phyloP scores from a whole-genome alignment of 2,888 invertebrate species.

The Xestia rhomboidea region DNA sequence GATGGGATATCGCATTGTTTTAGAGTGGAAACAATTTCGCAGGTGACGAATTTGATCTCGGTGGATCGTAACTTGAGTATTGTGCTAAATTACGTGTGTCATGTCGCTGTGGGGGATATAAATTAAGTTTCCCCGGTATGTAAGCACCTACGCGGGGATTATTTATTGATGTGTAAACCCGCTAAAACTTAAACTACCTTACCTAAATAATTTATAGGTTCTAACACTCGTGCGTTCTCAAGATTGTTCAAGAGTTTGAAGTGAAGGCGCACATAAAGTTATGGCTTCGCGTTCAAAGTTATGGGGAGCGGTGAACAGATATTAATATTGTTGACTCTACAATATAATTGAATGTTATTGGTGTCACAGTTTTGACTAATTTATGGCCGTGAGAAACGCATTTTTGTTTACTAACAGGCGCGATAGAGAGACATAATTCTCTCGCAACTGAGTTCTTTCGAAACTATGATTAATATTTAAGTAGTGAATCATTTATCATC shows the following conservation, averaged over 20 bases:
- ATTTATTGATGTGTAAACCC: conserved; percentile 76
- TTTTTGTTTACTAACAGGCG: conserved; percentile 41
- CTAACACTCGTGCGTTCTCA: conserved; percentile 73
- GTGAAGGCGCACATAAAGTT: conserved; percentile 65
- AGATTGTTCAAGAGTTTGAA: conserved; percentile 78
- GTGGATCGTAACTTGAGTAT: conserved; percentile 57
- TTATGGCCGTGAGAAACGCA: conserved; percentile 29
- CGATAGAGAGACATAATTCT: conserved; percentile 5
- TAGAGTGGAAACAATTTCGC: conserved; percentile 54
- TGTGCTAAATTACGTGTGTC: conserved; percentile 50
- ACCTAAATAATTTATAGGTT: conserved; percentile 81
- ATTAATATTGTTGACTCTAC: conserved; percentile 63
- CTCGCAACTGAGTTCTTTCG: conserved; percentile 14
- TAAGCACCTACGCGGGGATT: conserved; percentile 70
- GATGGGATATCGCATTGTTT: conserved; percentile 57
- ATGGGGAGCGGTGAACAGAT: conserved; percentile 64
- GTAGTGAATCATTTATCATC: conserved; percentile 13
- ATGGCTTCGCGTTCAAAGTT: conserved; percentile 66
- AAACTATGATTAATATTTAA: conserved; percentile 30
- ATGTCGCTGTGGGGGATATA: conserved; percentile 62
- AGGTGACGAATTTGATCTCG: conserved; percentile 61
- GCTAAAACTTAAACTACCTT: conserved; percentile 78
- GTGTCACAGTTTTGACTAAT: conserved; percentile 45
- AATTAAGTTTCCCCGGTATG: conserved; percentile 70
- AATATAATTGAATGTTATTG: conserved; percentile 48